Base-by-base conservation (phyloP, 2,888 invertebrate genomes). In the Macaria liturata region DNA sequence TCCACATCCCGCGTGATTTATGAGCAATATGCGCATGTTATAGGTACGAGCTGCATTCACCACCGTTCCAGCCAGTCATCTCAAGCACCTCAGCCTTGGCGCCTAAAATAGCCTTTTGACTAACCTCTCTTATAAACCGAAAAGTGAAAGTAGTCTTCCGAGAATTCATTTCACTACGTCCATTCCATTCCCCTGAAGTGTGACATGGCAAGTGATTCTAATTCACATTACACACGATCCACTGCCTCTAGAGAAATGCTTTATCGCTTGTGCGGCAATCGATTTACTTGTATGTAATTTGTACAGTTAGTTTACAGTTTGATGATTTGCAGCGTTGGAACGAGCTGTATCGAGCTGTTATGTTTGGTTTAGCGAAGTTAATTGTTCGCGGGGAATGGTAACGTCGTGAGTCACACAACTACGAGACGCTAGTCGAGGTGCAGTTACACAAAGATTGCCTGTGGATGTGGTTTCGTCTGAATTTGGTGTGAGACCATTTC, bases 91-190 rank as follows among this genome's bases (percentile, higher is more conserved):
- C 44, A 55, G 52, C 49, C 47, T 52, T 64, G 57, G 9, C 46
- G 53, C 54, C 61, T 32, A 60, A 63, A 62, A 61, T 63, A 65
- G 51, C 51, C 53, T 62, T 59, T 59, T 46, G 53, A 54, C 55
- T 57, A 51, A 54, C 53, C 52, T 49, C 54, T 48, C 55, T 65
- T 53, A 49, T 46, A 50, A 9, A 54, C 55, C 59, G 39, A 59
- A 56, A 63, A 62, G 67, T 63, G 67, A 67, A 65, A 67, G 64
- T 60, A 42, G 49, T 48, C 57, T 57, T 58, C 45, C n/a, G 42
- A 61, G 56, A 54, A 54, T 54, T 55, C 42, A 60, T 55, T 56
- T 60, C 52, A 9, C 61, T 55, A 47, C 54, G 53, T 58, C 46
- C 31, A 52, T 48, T 47, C 50, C 51, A 54, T 48, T 48, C 50